Evolutionary conservation across 2,888 invertebrate species (phyloP), one percentile per base, ranked within the genome.

Genomic region (Idaea biselata): DNA sequence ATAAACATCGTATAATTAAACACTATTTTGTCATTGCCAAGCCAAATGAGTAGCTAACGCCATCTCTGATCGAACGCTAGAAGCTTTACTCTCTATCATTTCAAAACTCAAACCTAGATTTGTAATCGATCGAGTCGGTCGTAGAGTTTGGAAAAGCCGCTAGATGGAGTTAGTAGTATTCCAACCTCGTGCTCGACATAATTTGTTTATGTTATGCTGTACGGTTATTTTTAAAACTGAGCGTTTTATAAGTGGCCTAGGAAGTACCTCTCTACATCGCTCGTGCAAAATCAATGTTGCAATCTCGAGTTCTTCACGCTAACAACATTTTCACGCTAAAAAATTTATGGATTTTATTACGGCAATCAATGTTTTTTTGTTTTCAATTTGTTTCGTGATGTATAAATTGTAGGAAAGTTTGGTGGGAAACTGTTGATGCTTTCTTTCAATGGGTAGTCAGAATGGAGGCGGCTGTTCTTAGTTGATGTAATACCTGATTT

Each of bases 181-280:
- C 53, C 62, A 64, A 63, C 68, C 65, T 61, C 69, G 63, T 67
- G 60, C 65, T 64, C 60, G 67, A 74, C 66, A 73, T 68, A 82
- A 80, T 81, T 82, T 86, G 85, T 83, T 85, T 86, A 84, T 79
- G 79, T 82, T 79, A 80, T 80, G 76, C 79, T 79, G 78, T 78
- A 65, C 72, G 83, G 87, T 88, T 91, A 91, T 91, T 91, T 91
- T 88, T 89, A 87, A 84, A 86, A 71, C 80, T 66, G 83, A 87
- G 82, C 86, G 79, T 84, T 88, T 88, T 88, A 88, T 88, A 90
- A 90, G 89, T 89, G 86, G 89, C 82, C 83, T 82, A 85, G 84
- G 88, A 87, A 88, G 88, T 86, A 68, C 65, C 63, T 81, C 44
- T 14, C 44, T 44, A 80, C 80, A 77, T 77, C 71, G 68, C 72